Percentiles rank a stretch among this genome's conserved stretches.
Evolutionary conservation across 2,113 vertebrate genomes (phyloP).

Genomic region (Melanotaenia duboulayi): DNA sequence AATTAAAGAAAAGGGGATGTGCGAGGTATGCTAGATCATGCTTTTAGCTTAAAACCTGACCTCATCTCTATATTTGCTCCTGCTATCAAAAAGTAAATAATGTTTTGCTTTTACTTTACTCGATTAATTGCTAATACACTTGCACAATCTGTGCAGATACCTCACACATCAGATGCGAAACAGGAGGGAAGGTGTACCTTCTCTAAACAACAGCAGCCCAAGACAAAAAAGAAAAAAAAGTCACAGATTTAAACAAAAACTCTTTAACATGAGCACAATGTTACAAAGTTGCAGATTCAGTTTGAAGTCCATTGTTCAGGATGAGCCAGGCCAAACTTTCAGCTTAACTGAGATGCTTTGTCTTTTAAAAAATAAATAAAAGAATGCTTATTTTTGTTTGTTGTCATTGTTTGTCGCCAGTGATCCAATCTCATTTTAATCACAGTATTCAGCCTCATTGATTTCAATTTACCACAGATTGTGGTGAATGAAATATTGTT

Average conservation of each 20-base stretch:
- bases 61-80: constrained; percentile 20
- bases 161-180: constrained; percentile 12
- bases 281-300: constrained; percentile 44
- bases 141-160: constrained; percentile 7
- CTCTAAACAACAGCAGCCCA: constrained; percentile 42
- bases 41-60: constrained; percentile 57
- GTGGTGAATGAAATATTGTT: constrained; percentile 69
- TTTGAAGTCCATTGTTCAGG: constrained; percentile 53
- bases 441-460: constrained; percentile 73
- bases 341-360: constrained; percentile 60
- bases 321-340: constrained; percentile 50
- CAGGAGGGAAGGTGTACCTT: no score
- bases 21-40: constrained; percentile 18
- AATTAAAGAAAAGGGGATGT: constrained; percentile 25
- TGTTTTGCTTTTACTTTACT: constrained; percentile 33
- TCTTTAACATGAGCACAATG: background rate
- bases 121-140: constrained; percentile 55
- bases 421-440: constrained; percentile 74
- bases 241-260: constrained; percentile 31
- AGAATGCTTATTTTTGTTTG: constrained; percentile 48
- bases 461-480: constrained; percentile 77
- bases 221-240: constrained; percentile 2
- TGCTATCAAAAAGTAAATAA: constrained; percentile 18
- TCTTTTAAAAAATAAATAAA: constrained; percentile 26
- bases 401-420: constrained; percentile 71